phyloP scores from a whole-genome alignment of 2,113 vertebrate genomes.

The Sylvia atricapilla region DNA sequence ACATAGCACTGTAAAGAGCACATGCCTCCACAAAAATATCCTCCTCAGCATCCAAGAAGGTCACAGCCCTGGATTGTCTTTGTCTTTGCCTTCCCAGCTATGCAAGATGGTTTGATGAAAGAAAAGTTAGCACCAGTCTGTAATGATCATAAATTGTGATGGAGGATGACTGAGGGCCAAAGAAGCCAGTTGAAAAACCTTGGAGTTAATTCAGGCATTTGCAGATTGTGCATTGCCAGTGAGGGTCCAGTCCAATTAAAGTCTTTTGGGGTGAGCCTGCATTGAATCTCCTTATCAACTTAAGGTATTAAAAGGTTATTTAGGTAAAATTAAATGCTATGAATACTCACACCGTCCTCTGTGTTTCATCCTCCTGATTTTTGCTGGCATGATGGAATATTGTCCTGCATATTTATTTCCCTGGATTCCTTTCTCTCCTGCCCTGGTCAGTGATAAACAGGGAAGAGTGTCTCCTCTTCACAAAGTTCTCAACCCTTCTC shows the following conservation, averaged over 20 bases:
- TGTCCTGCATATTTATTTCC: neutral
- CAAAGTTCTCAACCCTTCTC: neutral
- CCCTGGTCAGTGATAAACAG: neutral
- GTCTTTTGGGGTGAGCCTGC: neutral
- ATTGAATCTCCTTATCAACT: neutral
- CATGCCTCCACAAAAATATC: neutral
- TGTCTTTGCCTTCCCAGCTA: neutral
- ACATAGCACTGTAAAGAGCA: fast-evolving
- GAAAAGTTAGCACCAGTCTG: neutral
- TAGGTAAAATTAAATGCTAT: neutral
- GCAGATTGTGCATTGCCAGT: neutral
- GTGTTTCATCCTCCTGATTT: neutral
- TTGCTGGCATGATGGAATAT: neutral
- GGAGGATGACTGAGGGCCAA: neutral
- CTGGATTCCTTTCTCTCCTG: neutral
- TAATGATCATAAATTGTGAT: neutral
- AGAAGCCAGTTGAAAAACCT: neutral
- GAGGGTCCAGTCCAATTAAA: neutral
- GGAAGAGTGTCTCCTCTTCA: neutral
- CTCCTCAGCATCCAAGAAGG: neutral
- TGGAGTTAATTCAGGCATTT: neutral
- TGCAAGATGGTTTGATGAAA: neutral
- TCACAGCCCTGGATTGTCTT: neutral
- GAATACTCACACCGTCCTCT: neutral
- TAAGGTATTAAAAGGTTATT: neutral